Percentiles rank a stretch among this genome's conserved stretches.
phyloP scores from a whole-genome alignment of 2,113 vertebrate species.

The Australoheros scitulus region DNA sequence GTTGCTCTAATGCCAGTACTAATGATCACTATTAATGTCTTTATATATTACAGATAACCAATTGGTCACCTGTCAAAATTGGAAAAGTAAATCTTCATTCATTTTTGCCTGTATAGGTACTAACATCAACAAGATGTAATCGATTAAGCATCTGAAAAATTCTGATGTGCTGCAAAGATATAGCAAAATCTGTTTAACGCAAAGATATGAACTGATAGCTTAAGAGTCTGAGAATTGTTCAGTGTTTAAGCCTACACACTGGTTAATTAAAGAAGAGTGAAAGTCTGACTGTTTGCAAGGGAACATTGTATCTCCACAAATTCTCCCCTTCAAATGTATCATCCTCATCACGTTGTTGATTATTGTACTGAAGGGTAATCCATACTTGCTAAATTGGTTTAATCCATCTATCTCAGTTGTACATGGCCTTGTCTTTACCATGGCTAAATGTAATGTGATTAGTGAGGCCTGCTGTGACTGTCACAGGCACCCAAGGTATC shows the following conservation, averaged over 20 bases:
- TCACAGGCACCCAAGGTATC: conserved; percentile 18
- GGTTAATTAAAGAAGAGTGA: not conserved
- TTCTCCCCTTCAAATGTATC: not conserved
- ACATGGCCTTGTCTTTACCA: conserved; percentile 55
- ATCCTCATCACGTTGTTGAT: conserved; percentile 29
- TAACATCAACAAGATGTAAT: not conserved
- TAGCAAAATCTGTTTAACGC: not conserved
- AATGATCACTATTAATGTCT: not conserved
- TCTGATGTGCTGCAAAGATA: not conserved
- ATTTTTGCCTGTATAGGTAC: not conserved
- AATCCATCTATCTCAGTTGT: conserved; percentile 50
- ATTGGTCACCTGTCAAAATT: not conserved
- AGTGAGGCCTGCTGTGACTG: conserved; percentile 26
- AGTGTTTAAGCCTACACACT: no score
- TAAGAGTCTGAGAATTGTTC: not conserved
- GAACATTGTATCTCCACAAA: no score
- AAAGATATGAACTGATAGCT: not conserved
- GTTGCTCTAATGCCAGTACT: not conserved
- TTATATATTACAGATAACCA: not conserved
- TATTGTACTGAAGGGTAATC: conserved; percentile 46
- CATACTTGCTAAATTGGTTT: conserved; percentile 43
- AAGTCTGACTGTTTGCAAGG: not conserved
- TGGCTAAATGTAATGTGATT: conserved; percentile 51
- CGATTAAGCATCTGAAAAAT: not conserved
- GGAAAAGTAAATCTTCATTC: not conserved